Conservation (phyloP, 92 coral and sea anemone species). For the Montipora capitata region DNA sequence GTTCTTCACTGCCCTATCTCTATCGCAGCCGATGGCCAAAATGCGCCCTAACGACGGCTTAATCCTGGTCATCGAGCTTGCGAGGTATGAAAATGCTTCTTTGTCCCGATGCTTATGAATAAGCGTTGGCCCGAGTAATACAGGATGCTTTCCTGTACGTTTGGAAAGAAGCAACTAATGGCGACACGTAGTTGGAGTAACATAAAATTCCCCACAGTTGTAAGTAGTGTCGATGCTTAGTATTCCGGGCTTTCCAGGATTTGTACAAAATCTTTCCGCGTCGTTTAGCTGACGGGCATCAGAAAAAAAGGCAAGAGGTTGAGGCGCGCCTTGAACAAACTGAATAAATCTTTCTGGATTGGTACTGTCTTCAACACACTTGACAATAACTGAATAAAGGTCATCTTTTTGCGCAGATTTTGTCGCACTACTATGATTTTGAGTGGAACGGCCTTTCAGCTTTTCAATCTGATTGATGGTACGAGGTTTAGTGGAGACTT, state of each 20-base stretch:
- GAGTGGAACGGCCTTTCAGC: no score
- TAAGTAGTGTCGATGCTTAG: conserved; percentile 68
- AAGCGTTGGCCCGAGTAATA: conserved; percentile 60
- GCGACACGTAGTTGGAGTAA: conserved; percentile 44
- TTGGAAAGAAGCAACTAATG: conserved; percentile 32
- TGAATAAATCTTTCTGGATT: conserved; percentile 31
- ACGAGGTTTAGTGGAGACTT: no score
- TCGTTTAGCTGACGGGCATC: conserved; percentile 56
- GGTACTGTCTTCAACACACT: conserved; percentile 46
- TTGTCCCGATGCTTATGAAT: conserved; percentile 56
- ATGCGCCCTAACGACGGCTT: conserved; percentile 11
- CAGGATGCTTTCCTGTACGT: conserved; percentile 57
- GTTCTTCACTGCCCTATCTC: conserved; percentile 61
- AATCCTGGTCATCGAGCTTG: conserved; percentile 47
- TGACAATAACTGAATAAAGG: conserved; percentile 40
- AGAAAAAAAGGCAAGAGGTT: conserved; percentile 66
- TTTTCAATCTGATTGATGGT: no score
- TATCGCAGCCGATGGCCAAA: conserved; percentile 45
- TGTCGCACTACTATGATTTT: no score
- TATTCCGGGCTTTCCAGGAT: conserved; percentile 21
- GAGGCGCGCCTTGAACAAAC: conserved; percentile 65
- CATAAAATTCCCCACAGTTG: conserved; percentile 63
- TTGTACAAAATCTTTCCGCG: conserved; percentile 57
- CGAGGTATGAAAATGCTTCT: conserved; percentile 53
- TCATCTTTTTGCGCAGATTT: conserved; percentile 38